Percentiles rank a stretch among this genome's conserved stretches.
phyloP scores from a whole-genome alignment of 1,140 invertebrate species.

The Aphidius ervi region DNA sequence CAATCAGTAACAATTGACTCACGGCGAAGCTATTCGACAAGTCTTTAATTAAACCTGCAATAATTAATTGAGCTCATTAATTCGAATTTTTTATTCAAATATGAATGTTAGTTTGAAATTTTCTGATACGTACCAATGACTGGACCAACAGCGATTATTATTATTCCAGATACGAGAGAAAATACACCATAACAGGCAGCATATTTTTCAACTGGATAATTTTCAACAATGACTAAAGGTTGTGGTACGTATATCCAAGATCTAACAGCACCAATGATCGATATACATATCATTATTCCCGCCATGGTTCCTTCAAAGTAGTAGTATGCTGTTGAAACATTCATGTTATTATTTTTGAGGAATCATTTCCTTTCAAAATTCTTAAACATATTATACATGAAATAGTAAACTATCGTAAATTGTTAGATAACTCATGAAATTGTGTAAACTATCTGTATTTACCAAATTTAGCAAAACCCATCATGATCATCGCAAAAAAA shows the following conservation, averaged over 20 bases:
- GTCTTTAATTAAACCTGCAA: constrained; percentile 46
- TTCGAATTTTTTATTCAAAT: background rate
- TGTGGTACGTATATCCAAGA: constrained; percentile 45
- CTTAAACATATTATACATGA: too few species aligned
- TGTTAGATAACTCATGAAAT: too few species aligned
- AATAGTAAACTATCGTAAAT: too few species aligned
- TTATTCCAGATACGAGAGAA: constrained; percentile 44
- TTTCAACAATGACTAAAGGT: constrained; percentile 47
- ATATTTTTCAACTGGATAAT: constrained; percentile 45
- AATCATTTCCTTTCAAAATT: too few species aligned
- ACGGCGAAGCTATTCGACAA: constrained; percentile 44
- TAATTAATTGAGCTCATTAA: background rate
- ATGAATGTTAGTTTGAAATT: background rate
- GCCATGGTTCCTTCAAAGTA: constrained; percentile 36
- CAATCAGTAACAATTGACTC: constrained; percentile 41
- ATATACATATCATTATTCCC: constrained; percentile 37
- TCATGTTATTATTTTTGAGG: too few species aligned
- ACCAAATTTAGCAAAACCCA: constrained; percentile 43
- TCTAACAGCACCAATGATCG: constrained; percentile 38
- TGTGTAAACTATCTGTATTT: constrained; percentile 5
- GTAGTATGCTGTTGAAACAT: constrained; percentile 37
- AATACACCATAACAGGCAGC: constrained; percentile 49
- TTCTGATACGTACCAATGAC: constrained; percentile 40
- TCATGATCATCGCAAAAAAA: constrained; percentile 43
- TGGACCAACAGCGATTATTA: constrained; percentile 44